Evolutionary conservation across 2,113 vertebrate genomes (phyloP), one percentile per base, ranked within the genome.

Genomic region (Muntiacus muntjak): DNA sequence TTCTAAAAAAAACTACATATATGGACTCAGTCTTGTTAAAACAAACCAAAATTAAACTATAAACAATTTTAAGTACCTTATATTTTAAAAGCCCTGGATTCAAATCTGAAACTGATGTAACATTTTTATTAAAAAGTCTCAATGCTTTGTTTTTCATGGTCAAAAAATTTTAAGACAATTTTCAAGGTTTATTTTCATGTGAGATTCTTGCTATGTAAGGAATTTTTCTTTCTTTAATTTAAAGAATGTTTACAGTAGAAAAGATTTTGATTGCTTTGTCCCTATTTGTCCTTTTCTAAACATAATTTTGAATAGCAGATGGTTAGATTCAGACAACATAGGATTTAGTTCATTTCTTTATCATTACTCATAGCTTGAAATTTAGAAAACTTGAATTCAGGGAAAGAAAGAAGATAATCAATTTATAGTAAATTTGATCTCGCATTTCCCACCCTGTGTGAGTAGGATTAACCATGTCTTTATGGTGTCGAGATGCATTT

Each of bases 101-200:
- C 55, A 91, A 93, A 97, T 96, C 40, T 79, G 23, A 95, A 96
- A 40, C 14, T 57, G 57, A 64, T 64, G 23, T 50, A 57, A 6
- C 47, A 93, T 95, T 94, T 95, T 98, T 90, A 96, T 95, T 97
- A 86, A 98, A 97, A 89, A 92, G n/a, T 67, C 60, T 94, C 52
- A 84, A 19, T 87, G 36, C 21, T 94, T 95, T 98, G 26, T 94
- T 98, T 98, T 96, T 96, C 85, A 95, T 30, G 15, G 67, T 96
- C 89, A 91, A 94, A 79, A 74, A 71, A 16, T 87, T 90, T 92
- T 85, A 96, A 90, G 87, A 12, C 64, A 79, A 78, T 19, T 86
- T 90, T 92, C 90, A 97, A 95, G 84, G 57, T 76, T 97, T 98
- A 96, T 94, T 98, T 97, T 97, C n/a, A 97, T 93, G n/a, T 12